phyloP scores from a whole-genome alignment of 1,140 invertebrate species.

The Hyphantria cunea region DNA sequence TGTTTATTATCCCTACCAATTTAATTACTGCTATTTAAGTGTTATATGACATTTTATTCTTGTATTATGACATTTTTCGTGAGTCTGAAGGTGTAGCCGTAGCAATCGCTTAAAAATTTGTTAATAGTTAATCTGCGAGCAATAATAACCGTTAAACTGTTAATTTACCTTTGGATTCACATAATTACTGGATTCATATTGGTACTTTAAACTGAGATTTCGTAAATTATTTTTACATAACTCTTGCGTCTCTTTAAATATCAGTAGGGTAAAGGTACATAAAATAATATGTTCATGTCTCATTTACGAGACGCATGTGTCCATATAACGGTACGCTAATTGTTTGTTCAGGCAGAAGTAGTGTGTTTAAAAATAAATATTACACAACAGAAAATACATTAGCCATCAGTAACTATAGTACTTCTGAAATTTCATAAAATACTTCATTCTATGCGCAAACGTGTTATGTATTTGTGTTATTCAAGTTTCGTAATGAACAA shows the following conservation, averaged over 20 bases:
- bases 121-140: not conserved
- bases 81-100: too few species aligned
- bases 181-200: constrained; percentile 14
- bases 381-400: constrained; percentile 1
- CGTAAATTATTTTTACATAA: constrained; percentile 19
- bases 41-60: too few species aligned
- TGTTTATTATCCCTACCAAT: too few species aligned
- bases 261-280: not conserved
- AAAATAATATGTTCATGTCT: not conserved
- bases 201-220: constrained; percentile 18
- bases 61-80: too few species aligned
- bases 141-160: constrained; percentile 1
- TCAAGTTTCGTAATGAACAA: constrained; percentile 42
- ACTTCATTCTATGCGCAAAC: constrained; percentile 38
- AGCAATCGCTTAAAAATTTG: not conserved
- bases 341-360: not conserved
- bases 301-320: not conserved
- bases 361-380: constrained; percentile 7
- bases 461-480: constrained; percentile 40
- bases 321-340: not conserved
- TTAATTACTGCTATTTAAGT: too few species aligned
- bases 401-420: not conserved
- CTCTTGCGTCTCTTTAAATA: not conserved
- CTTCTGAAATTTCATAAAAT: constrained; percentile 31
- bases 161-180: constrained; percentile 11